Conservation (phyloP, 2,113 vertebrate genomes). For the Alouatta palliata region DNA sequence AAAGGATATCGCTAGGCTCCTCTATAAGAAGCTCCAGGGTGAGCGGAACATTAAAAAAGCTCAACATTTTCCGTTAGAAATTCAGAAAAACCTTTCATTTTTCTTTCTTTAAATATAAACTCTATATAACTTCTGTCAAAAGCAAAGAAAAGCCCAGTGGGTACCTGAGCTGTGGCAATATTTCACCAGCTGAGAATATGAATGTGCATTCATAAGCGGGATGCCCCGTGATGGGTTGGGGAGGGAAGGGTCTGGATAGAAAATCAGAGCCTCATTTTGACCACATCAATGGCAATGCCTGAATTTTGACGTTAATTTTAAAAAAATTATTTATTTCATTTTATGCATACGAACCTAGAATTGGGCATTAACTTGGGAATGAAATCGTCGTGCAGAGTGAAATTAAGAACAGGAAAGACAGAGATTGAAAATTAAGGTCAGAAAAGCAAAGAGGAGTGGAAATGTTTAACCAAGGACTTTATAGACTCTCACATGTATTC, state of each 20-base stretch:
- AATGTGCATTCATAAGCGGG: conserved; percentile 12
- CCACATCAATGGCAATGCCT: neutral
- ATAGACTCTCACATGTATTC: neutral
- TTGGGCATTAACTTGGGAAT: neutral
- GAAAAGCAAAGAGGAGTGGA: neutral
- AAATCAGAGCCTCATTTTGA: neutral
- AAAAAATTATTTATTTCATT: neutral
- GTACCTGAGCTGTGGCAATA: conserved; percentile 1
- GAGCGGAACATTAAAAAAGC: conserved; percentile 6
- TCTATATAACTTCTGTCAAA: conserved; percentile 52
- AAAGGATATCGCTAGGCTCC: neutral
- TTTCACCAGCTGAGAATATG: conserved; percentile 42
- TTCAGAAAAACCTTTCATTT: conserved; percentile 59
- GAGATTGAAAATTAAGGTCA: neutral
- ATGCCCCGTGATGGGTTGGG: neutral
- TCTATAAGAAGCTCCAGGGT: neutral
- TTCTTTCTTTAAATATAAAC: conserved; percentile 69
- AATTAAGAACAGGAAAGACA: neutral
- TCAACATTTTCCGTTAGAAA: conserved; percentile 58
- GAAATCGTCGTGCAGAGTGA: neutral
- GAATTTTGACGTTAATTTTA: neutral
- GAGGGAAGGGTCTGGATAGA: neutral
- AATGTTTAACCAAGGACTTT: neutral
- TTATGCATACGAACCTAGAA: neutral
- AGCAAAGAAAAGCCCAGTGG: conserved; percentile 68